A percentile compares a stretch with the other conserved stretches of the same genome.
phyloP scores from a whole-genome alignment of 2,113 vertebrate species.

The Trogon surrucura region DNA sequence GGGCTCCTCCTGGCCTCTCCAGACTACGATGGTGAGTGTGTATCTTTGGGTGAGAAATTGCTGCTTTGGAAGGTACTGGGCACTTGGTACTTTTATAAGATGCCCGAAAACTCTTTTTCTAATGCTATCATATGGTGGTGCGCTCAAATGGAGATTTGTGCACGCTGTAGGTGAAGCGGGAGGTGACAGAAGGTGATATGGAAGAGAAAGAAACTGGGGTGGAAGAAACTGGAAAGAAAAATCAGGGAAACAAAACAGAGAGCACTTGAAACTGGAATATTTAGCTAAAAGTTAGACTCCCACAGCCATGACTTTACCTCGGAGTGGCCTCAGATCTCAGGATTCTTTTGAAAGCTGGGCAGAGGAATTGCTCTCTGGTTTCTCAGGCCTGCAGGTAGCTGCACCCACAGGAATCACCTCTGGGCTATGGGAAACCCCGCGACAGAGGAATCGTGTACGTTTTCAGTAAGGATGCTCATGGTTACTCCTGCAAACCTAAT shows the following conservation, averaged over 20 bases:
- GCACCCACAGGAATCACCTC: accelerated
- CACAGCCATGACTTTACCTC: neutral
- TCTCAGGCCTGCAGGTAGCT: neutral
- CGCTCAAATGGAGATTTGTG: accelerated
- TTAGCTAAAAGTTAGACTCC: neutral
- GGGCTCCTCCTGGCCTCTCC: neutral
- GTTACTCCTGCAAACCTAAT: neutral
- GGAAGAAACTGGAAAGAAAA: neutral
- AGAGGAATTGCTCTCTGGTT: neutral
- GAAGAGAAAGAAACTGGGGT: neutral
- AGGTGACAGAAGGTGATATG: neutral
- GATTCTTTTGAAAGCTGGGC: neutral
- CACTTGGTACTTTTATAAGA: neutral
- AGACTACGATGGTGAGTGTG: conserved; percentile 60
- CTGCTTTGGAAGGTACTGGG: neutral
- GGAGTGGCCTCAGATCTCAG: neutral
- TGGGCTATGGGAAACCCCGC: neutral
- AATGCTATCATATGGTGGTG: neutral
- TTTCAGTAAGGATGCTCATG: neutral
- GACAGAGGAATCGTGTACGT: accelerated
- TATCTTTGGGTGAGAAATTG: neutral
- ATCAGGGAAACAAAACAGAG: neutral
- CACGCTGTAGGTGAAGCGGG: neutral
- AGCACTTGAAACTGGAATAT: neutral
- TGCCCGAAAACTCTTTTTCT: neutral